Evolutionary conservation across 64 coral and sea anemone genomes (phyloP), one percentile per base, ranked within the genome.

Genomic region (Hydrozoanthus tunicans): DNA sequence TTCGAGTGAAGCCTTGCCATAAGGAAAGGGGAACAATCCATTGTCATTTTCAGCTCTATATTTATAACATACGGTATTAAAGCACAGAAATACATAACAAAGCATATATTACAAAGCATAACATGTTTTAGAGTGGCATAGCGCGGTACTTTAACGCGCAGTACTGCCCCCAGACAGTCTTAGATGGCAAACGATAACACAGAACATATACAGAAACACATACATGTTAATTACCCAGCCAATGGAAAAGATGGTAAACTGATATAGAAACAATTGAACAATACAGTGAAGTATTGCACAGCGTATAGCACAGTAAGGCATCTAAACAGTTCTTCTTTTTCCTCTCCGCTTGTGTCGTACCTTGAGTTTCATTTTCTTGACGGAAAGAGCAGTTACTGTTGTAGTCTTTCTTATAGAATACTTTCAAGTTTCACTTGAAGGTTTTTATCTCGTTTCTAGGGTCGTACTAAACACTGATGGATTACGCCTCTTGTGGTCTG

Each of bases 401-500:
- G 32, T 43, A 43, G 32, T 2, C 32, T 43, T 43, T 43, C 32
- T 43, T 43, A 43, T 43, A 43, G 2, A 43, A 43, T 43, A 43
- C 2, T 43, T 43, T 43, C 2, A 43, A 43, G 0, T 43, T 43
- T 43, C 32, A 43, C 0, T 43, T 43, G 32, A 43, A 43, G 2
- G 20, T 10, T 4, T 79, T 13, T n/a, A 3, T 24, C 11, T 72
- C 52, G 17, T 25, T 91, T 93, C 79, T 70, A 98, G 96, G 17
- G 10, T 71, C 13, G 91, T 98, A 9, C 81, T 98, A 24, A 77
- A 90, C 6, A 94, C 80, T 69, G 96, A 98, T 63, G 96, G 96
- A 56, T 56, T 98, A 3, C 63, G 96, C 13, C 70, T 98, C 1
- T 59, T 98, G 3, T 98, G 96, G 96, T 98, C 96, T 43, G 81